phyloP scores from a whole-genome alignment of 2,888 invertebrate species.

The Meloe dianella region DNA sequence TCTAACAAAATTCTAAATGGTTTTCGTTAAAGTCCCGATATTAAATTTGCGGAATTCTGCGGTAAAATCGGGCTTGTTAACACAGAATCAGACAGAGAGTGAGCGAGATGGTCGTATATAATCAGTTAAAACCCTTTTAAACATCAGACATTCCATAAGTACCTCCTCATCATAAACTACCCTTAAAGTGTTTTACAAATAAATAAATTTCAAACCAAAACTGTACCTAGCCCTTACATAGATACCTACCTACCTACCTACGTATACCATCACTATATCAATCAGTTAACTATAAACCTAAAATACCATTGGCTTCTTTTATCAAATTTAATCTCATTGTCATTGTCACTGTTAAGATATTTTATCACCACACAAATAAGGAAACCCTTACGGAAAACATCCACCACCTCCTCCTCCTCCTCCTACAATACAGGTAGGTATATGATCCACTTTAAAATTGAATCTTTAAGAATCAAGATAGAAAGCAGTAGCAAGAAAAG shows the following conservation, averaged over 20 bases:
- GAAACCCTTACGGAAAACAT: not conserved
- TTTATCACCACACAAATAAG: no score
- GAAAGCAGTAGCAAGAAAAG: not conserved
- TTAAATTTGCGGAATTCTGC: conserved; percentile 66
- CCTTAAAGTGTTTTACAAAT: not conserved
- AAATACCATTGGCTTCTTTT: no score
- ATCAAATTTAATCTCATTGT: no score
- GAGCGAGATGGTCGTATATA: conserved; percentile 32
- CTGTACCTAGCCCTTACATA: no score
- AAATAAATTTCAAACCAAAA: not conserved
- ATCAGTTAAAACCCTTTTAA: conserved; percentile 38
- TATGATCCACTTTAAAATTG: not conserved
- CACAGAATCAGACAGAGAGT: not conserved
- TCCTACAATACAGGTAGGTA: not conserved
- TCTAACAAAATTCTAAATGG: conserved; percentile 15
- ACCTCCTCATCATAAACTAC: conserved; percentile 28
- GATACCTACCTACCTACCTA: no score
- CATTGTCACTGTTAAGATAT: conserved; percentile 25
- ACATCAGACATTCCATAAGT: conserved; percentile 41
- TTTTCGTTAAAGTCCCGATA: conserved; percentile 55
- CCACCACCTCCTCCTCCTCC: no score
- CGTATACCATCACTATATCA: no score
- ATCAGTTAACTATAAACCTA: no score
- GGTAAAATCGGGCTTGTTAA: conserved; percentile 43
- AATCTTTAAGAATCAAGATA: no score